These are phyloP conservation scores for Dermatemys mawii DNA, from an alignment of 2,113 vertebrate species.

Conservation along the genomic window DNA sequence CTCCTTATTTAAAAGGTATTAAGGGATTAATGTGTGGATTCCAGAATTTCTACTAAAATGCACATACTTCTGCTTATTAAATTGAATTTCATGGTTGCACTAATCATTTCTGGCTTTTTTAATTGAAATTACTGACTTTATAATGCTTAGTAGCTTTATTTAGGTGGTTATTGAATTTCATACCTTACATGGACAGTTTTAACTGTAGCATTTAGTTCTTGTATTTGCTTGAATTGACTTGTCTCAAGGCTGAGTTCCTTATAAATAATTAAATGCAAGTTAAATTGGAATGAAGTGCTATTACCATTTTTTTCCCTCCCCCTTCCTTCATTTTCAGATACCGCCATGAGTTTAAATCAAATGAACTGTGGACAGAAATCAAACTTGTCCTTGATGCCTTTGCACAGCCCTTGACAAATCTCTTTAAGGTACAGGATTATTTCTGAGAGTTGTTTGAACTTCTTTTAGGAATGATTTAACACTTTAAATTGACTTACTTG, in stretches of 20 bases:
- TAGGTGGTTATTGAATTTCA: background rate
- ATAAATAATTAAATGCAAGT: background rate
- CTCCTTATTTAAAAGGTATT: slow-evolving; percentile 95
- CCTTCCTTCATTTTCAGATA: slow-evolving; percentile 82
- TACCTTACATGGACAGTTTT: background rate
- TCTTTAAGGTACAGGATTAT: slow-evolving; percentile 91
- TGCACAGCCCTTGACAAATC: slow-evolving; percentile 93
- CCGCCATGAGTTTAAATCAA: slow-evolving; percentile 98
- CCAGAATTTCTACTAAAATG: background rate
- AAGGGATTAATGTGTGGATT: accelerated
- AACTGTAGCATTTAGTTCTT: background rate
- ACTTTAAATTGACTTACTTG: background rate
- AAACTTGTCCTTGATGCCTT: slow-evolving; percentile 97
- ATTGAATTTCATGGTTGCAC: background rate
- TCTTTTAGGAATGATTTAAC: background rate
- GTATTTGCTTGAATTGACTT: background rate
- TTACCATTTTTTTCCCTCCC: background rate
- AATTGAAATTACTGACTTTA: accelerated
- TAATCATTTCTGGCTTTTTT: background rate
- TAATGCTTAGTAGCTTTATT: background rate
- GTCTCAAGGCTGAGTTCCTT: background rate
- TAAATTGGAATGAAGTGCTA: background rate
- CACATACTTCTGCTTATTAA: accelerated
- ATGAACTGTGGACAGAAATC: slow-evolving; percentile 97
- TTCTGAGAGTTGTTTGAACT: slow-evolving; percentile 6